Percentiles rank a stretch among this genome's conserved stretches.
Evolutionary conservation across 2,113 vertebrate species (phyloP).

Genomic region (Aplodontia rufa): DNA sequence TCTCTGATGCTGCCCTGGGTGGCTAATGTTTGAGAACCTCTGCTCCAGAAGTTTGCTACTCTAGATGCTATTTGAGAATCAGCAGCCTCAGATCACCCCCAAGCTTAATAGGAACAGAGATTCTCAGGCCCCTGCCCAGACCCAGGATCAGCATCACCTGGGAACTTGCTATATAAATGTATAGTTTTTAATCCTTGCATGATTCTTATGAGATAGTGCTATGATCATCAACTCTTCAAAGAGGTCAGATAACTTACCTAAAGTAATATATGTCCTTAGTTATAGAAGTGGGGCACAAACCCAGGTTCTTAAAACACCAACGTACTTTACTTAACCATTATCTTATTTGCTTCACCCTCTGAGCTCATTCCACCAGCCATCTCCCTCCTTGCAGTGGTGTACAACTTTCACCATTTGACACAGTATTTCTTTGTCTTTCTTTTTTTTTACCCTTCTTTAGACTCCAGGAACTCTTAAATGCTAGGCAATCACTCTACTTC

Average conservation of each 20-base stretch:
- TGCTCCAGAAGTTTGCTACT: too few relatives aligned
- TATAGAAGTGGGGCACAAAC: background rate
- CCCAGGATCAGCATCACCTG: too few relatives aligned
- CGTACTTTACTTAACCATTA: background rate
- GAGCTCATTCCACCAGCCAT: background rate
- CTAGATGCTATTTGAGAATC: too few relatives aligned
- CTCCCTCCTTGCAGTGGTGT: background rate
- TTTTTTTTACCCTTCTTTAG: background rate
- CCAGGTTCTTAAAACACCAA: background rate
- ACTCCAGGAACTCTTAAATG: background rate
- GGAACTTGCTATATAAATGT: too few relatives aligned
- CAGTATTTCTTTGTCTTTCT: background rate
- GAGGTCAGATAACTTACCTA: background rate
- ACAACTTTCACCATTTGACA: background rate
- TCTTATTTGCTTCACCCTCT: background rate
- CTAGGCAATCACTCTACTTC: background rate
- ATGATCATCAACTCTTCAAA: background rate
- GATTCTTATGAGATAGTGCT: background rate
- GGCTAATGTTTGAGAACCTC: too few relatives aligned
- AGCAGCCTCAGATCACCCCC: too few relatives aligned
- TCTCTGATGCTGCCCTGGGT: background rate
- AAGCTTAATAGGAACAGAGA: too few relatives aligned
- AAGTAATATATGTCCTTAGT: background rate
- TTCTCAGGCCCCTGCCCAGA: too few relatives aligned
- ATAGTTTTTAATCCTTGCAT: background rate